Percentiles rank a stretch among this genome's conserved stretches.
Evolutionary conservation across 2,888 invertebrate species (phyloP).

Genomic region (Halocaridina rubra): DNA sequence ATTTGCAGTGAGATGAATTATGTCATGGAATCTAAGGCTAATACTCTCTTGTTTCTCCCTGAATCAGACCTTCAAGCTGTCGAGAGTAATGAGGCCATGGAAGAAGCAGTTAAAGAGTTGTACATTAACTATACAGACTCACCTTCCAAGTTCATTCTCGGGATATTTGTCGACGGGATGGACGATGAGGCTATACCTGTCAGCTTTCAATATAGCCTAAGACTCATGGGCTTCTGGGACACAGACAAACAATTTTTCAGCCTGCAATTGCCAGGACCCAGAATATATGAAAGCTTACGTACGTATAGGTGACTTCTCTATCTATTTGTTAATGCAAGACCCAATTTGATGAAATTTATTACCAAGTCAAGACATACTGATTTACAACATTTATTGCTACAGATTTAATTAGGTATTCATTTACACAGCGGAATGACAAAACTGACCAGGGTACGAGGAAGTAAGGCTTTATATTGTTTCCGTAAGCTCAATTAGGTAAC

Average conservation of each 20-base stretch:
- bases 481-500: no score
- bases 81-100: conserved; percentile 37
- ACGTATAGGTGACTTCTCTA: conserved; percentile 27
- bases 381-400: not conserved
- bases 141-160: conserved; percentile 12
- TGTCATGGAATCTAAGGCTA: no score
- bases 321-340: not conserved
- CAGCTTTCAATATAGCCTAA: conserved; percentile 38
- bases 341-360: not conserved
- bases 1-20: no score
- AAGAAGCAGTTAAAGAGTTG: conserved; percentile 9
- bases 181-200: conserved; percentile 8
- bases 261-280: conserved; percentile 52
- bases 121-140: conserved; percentile 29
- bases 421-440: not conserved
- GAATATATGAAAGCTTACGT: no score
- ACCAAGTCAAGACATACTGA: not conserved
- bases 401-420: not conserved
- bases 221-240: conserved; percentile 38
- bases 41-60: not conserved
- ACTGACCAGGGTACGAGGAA: no score
- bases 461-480: no score
- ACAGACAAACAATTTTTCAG: conserved; percentile 26
- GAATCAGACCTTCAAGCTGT: conserved; percentile 10
- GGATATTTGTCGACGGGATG: conserved; percentile 25